Conservation (phyloP, 35 echinoderm and acorn worm species). For the Holothuria glaberrima region DNA sequence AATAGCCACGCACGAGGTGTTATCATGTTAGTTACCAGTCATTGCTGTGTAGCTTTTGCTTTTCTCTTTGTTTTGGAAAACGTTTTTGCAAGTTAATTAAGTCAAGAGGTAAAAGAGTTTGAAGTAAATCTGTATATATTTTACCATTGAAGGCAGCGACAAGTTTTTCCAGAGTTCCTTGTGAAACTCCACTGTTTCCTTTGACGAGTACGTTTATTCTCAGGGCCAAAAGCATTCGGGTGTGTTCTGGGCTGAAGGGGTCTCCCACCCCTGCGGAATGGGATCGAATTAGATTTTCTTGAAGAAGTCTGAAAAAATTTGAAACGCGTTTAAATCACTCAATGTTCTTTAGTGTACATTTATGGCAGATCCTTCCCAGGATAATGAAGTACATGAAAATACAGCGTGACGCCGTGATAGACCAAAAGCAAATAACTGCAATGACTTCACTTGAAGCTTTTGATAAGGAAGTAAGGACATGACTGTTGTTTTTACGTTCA, state of each 20-base stretch:
- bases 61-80: not conserved
- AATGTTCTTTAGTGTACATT: too few relatives aligned
- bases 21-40: too few relatives aligned
- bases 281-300: conserved; percentile 91
- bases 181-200: conserved; percentile 88
- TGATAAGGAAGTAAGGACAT: too few relatives aligned
- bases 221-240: conserved; percentile 81
- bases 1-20: not conserved
- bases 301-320: conserved; percentile 66
- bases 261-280: conserved; percentile 85
- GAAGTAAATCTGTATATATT: not conserved
- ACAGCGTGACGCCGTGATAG: too few relatives aligned
- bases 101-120: too few relatives aligned
- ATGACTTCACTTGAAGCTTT: too few relatives aligned
- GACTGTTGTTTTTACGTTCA: too few relatives aligned
- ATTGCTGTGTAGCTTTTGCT: not conserved
- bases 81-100: too few relatives aligned
- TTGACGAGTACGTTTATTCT: conserved; percentile 89
- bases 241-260: conserved; percentile 80
- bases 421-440: too few relatives aligned
- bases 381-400: too few relatives aligned
- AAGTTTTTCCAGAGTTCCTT: conserved; percentile 60
- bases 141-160: conserved; percentile 98
- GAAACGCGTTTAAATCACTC: too few relatives aligned
- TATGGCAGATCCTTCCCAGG: too few relatives aligned